Conservation (phyloP, 2,888 invertebrate genomes). For the Prosopocoilus inquinatus region DNA sequence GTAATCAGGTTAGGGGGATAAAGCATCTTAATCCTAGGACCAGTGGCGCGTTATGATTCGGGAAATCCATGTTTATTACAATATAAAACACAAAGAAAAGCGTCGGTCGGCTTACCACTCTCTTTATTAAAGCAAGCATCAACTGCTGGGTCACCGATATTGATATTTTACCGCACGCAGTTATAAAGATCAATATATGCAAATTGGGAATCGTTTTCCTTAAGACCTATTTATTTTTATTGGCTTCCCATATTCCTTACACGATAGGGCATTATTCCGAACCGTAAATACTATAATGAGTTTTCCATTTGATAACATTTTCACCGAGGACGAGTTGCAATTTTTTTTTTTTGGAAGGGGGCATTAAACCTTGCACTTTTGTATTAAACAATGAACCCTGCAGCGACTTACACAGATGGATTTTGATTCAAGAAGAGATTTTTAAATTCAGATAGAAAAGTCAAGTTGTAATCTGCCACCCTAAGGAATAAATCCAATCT, state of each 20-base stretch:
- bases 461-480: slow-evolving; percentile 11
- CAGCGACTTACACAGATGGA: too few relatives aligned
- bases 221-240: slow-evolving; percentile 33
- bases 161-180: slow-evolving; percentile 31
- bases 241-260: slow-evolving; percentile 25
- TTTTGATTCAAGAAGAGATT: not conserved
- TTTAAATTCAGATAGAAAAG: not conserved
- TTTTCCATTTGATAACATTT: slow-evolving; percentile 5
- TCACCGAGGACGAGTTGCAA: not conserved
- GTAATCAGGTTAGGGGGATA: slow-evolving; percentile 25
- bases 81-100: slow-evolving; percentile 30
- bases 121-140: slow-evolving; percentile 30
- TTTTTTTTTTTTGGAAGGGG: too few relatives aligned
- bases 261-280: slow-evolving; percentile 13
- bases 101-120: slow-evolving; percentile 27
- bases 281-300: slow-evolving; percentile 14
- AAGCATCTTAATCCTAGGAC: slow-evolving; percentile 23
- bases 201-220: slow-evolving; percentile 31
- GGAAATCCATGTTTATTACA: slow-evolving; percentile 23
- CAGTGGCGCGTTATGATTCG: slow-evolving; percentile 20
- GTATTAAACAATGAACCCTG: too few relatives aligned
- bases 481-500: slow-evolving; percentile 37
- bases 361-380: too few relatives aligned
- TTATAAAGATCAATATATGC: slow-evolving; percentile 33
- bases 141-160: slow-evolving; percentile 25